Evolutionary conservation across 2,888 invertebrate genomes (phyloP), one percentile per base, ranked within the genome.

Genomic region (Thymelicus lineola): DNA sequence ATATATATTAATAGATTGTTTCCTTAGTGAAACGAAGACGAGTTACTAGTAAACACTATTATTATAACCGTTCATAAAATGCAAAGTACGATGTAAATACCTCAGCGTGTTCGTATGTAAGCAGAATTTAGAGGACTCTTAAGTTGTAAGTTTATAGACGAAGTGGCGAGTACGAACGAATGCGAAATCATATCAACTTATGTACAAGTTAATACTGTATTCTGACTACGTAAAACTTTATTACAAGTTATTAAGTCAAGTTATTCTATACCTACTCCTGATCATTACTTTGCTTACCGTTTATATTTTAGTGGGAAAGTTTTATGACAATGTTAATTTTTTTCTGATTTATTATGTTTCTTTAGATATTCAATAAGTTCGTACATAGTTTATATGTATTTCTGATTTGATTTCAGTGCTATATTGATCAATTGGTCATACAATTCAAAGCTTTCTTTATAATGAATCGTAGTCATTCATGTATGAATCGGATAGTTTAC

Each of bases 111-210:
- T 77, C 71, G 72, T 72, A 77, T 74, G 75, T 75, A 73, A 73
- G 74, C 75, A 73, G 75, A 77, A 75, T 76, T 79, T 75, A 75
- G 72, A 76, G 63, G 66, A 67, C 60, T 58, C 71, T 74, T 75
- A 75, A 74, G 72, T 69, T 57, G 71, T 74, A 74, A 75, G 75
- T 77, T 74, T 75, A 77, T 74, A 75, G 74, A 60, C 71, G 65
- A 70, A 71, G 61, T 71, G 71, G 75, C 71, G 72, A 20, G 42
- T 72, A 75, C 74, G 72, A 72, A 71, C 74, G 75, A 68, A 72
- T 66, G 74, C 69, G 73, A 71, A 75, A 73, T 74, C 72, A 76
- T 74, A 74, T 71, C 70, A 73, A 57, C 14, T 63, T 36, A 63
- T 53, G 50, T 53, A 53, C 46, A 46, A 61, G 53, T 61, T 61